Evolutionary conservation across 2,888 invertebrate genomes (phyloP), one percentile per base, ranked within the genome.

Genomic region (Dione juno): DNA sequence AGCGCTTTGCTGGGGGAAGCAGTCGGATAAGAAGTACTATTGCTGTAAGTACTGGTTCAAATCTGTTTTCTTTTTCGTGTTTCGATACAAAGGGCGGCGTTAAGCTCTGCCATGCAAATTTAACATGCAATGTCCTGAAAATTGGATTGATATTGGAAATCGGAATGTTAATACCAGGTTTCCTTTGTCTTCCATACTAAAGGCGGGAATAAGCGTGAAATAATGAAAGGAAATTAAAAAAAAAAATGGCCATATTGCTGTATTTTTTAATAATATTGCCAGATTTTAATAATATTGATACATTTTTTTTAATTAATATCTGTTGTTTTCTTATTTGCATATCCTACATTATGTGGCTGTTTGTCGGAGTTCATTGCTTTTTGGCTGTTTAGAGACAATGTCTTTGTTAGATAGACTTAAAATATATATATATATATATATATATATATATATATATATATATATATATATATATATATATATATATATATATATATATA

Each of bases 1-100:
- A 0, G 88, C 86, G 16, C 71, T 93, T 1, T 93, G 93, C 71
- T 93, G 93, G 93, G 93, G 93, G 0, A 79, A 85, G 64, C 84
- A 88, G 37, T 83, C 88, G 0, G 89, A 88, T 35, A 88, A 86
- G 75, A 89, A 87, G 75, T 90, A 92, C 76, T 92, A 92, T 72
- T 86, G 84, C 35, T 78, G 93, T 93, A 75, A 91, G 92, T 91
- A 80, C 48, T 8, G 14, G 11, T 59, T 43, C 21, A 21, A 21
- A 59, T 43, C 13, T 11, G 10, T 50, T 19, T 16, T 10, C 10
- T 0, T 10, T 3, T 48, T 48, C 9, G 16, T 16, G 8, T 45
- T n/a, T 9, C 14, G 3, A 16, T 16, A 50, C 19, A 16, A 50
- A 50, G 9, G 10, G 50, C 16, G 0, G 50, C 50, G 50, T 11